A percentile compares a stretch with the other conserved stretches of the same genome.
Evolutionary conservation across 2,113 vertebrate genomes (phyloP).

Genomic region (Buteo buteo): DNA sequence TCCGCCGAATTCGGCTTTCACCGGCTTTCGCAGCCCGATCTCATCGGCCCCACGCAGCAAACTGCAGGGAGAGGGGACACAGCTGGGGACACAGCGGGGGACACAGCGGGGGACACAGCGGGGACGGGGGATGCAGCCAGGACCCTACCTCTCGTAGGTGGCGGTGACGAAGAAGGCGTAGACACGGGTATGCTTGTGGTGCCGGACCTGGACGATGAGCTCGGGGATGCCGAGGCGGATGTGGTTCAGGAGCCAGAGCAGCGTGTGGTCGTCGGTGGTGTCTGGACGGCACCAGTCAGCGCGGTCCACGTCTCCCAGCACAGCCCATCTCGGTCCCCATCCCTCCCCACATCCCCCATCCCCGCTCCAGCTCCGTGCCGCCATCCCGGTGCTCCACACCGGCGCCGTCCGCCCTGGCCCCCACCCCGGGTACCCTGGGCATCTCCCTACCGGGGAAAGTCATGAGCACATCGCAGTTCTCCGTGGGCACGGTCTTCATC

Average conservation of each 20-base stretch:
- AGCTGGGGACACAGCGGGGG: not conserved
- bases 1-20: slow-evolving; percentile 91
- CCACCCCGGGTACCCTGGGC: fast-evolving
- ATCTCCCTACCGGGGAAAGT: slow-evolving; percentile 85
- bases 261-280: slow-evolving; percentile 93
- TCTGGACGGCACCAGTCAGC: slow-evolving; percentile 60
- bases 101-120: not conserved
- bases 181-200: slow-evolving; percentile 89
- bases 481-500: slow-evolving; percentile 98
- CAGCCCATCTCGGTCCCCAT: not conserved
- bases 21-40: slow-evolving; percentile 86
- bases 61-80: slow-evolving; percentile 56
- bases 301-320: fast-evolving
- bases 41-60: slow-evolving; percentile 93
- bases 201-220: slow-evolving; percentile 95
- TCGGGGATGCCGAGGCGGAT: slow-evolving; percentile 95
- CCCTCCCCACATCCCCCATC: not conserved
- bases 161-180: slow-evolving; percentile 97
- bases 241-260: slow-evolving; percentile 95
- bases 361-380: not conserved
- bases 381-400: not conserved
- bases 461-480: slow-evolving; percentile 97
- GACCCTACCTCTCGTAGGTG: slow-evolving; percentile 89
- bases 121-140: fast-evolving
- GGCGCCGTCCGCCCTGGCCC: not conserved